Percentiles rank a stretch among this genome's conserved stretches.
Conservation (phyloP, 1,140 invertebrate species). For the Trigoniulus corallinus region DNA sequence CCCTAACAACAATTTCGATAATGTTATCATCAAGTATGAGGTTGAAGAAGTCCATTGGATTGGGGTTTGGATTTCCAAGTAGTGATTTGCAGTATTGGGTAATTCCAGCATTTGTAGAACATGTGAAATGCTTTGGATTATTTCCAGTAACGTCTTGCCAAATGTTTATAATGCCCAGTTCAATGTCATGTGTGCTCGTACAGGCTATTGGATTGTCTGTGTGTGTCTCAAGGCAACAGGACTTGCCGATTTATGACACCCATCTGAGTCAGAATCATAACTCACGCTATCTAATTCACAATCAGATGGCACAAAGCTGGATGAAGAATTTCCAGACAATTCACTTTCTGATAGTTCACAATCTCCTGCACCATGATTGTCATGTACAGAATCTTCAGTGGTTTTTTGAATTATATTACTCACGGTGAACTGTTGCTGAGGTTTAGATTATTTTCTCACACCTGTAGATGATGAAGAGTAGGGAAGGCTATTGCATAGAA, state of each 20-base stretch:
- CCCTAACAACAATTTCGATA: conserved; percentile 12
- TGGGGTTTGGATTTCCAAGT: background rate
- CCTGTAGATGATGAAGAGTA: background rate
- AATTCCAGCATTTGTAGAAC: background rate
- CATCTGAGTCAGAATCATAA: background rate
- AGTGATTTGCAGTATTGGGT: background rate
- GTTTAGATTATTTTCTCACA: background rate
- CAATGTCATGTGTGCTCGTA: background rate
- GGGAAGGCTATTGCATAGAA: background rate
- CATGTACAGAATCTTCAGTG: too few species aligned
- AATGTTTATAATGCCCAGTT: background rate
- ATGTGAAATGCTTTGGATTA: background rate
- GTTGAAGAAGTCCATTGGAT: background rate
- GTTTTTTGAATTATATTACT: too few species aligned
- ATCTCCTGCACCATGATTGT: too few species aligned
- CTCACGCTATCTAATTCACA: background rate
- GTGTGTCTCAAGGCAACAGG: too few species aligned
- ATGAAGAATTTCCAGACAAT: background rate
- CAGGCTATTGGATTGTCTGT: background rate
- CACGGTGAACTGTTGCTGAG: background rate
- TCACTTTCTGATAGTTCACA: background rate
- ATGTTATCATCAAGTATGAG: too few species aligned
- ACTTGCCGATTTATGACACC: too few species aligned
- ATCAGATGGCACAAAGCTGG: background rate
- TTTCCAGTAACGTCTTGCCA: background rate